A percentile compares a stretch with the other conserved stretches of the same genome.
Evolutionary conservation across 2,797 vertebrate genomes (phyloP).

Genomic region (Paratrypauchen microcephalus): DNA sequence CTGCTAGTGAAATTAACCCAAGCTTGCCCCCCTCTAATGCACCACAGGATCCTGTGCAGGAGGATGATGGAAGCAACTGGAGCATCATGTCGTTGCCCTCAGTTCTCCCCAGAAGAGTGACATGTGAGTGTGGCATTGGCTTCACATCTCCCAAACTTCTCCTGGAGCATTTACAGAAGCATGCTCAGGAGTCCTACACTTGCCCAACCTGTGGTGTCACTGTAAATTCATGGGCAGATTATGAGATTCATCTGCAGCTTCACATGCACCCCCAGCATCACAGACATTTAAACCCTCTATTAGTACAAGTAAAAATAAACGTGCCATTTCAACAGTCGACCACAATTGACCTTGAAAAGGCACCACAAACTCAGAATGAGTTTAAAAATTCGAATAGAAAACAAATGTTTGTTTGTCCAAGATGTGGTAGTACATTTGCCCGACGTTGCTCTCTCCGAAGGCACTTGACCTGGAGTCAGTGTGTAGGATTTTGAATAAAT

Average conservation of each 20-base stretch:
- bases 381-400: conserved; percentile 38
- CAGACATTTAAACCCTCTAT: conserved; percentile 58
- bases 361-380: conserved; percentile 8
- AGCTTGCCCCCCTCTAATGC: conserved; percentile 31
- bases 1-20: conserved; percentile 16
- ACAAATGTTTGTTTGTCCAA: conserved; percentile 56
- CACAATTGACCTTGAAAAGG: conserved; percentile 39
- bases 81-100: conserved; percentile 81
- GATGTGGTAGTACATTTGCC: conserved; percentile 75
- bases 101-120: conserved; percentile 80
- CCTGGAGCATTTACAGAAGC: conserved; percentile 80
- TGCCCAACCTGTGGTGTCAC: conserved; percentile 81
- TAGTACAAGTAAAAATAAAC: conserved; percentile 64
- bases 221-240: conserved; percentile 78
- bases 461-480: conserved; percentile 75
- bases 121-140: conserved; percentile 78
- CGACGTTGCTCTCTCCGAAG: conserved; percentile 71
- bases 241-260: conserved; percentile 78
- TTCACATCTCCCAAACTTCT: conserved; percentile 80
- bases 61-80: conserved; percentile 67
- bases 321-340: conserved; percentile 13
- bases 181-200: conserved; percentile 79
- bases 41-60: conserved; percentile 39
- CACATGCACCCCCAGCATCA: conserved; percentile 73
- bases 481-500: conserved; percentile 58